Conservation (phyloP, 2,888 invertebrate species). For the Leptothorax acervorum region DNA sequence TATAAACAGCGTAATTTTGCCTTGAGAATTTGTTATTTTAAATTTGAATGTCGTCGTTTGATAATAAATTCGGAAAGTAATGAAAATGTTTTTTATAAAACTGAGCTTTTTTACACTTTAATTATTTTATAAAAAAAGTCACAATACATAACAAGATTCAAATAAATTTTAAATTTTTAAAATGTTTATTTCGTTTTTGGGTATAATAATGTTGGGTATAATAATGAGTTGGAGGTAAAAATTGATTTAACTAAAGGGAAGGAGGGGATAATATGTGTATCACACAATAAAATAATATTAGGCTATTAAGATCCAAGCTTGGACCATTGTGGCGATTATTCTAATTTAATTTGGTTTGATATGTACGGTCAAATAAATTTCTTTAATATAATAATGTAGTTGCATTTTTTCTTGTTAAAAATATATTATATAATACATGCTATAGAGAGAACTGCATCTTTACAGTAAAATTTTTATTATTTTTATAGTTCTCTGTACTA, state of each 20-base stretch:
- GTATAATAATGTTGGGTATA: not conserved
- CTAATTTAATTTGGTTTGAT: no score
- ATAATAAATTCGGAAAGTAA: not conserved
- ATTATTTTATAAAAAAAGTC: conserved; percentile 9
- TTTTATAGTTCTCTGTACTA: not conserved
- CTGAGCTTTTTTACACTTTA: not conserved
- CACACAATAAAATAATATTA: no score
- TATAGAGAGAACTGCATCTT: not conserved
- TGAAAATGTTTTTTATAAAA: not conserved
- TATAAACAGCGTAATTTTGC: not conserved
- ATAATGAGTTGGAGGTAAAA: no score
- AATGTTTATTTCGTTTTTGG: not conserved
- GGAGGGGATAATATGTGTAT: no score
- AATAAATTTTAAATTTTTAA: not conserved
- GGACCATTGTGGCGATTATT: no score
- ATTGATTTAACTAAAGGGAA: no score
- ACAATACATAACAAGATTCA: not conserved
- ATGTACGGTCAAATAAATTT: no score
- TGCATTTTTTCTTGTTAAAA: not conserved
- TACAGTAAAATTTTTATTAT: not conserved
- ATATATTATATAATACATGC: not conserved
- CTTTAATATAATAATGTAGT: not conserved
- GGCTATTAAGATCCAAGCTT: no score
- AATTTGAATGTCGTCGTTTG: not conserved
- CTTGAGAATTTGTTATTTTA: not conserved